Evolutionary conservation across 2,113 vertebrate species (phyloP).

Genomic region (Nestor notabilis): DNA sequence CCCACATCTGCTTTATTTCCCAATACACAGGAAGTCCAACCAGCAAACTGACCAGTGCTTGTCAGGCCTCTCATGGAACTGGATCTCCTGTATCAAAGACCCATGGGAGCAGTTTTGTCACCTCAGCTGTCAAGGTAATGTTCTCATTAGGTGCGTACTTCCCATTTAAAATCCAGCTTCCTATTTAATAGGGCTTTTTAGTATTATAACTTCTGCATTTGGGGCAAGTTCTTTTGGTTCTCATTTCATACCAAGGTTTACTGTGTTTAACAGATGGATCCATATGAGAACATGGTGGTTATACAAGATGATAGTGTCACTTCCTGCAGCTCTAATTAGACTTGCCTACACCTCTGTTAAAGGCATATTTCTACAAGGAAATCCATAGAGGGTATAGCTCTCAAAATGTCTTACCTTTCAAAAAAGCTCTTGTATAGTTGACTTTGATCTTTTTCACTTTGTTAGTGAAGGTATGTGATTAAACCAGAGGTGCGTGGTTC

Average conservation of each 20-base stretch:
- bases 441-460: background rate
- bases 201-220: background rate
- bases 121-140: conserved; percentile 92
- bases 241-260: background rate
- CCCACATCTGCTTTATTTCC: conserved; percentile 18
- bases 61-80: conserved; percentile 81
- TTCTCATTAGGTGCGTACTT: background rate
- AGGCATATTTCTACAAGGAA: background rate
- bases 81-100: conserved; percentile 91
- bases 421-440: background rate
- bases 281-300: background rate
- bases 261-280: background rate
- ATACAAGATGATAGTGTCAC: background rate
- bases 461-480: background rate
- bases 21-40: conserved; percentile 85
- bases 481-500: background rate
- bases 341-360: background rate
- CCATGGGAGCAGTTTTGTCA: conserved; percentile 88
- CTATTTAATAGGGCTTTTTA: background rate
- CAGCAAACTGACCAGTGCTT: conserved; percentile 81
- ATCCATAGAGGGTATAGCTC: background rate
- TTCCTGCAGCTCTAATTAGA: background rate
- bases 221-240: background rate
- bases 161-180: background rate
- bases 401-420: background rate